Evolutionary conservation across 2,888 invertebrate genomes (phyloP), one percentile per base, ranked within the genome.

Genomic region (Polyploca ridens): DNA sequence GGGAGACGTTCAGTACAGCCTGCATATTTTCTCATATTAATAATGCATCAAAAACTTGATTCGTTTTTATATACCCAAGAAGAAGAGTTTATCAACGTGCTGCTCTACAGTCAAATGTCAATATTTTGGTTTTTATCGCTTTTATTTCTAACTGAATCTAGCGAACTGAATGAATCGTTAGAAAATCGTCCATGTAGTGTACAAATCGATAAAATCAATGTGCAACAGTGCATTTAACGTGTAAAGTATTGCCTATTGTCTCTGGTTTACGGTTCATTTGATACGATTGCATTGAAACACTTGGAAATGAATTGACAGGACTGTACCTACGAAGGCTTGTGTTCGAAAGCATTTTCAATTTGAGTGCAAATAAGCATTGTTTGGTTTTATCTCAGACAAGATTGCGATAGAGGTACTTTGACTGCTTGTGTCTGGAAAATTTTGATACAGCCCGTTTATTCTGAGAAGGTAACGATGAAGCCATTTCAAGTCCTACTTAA

Each of bases 191-290:
- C 54, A 54, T 54, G 54, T 46, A 46, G 49, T 54, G 54, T 54
- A 54, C 10, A 54, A 16, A 16, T 54, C 19, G 54, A 19, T 54
- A 54, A 75, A 84, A 77, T 72, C 72, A 66, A 74, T 82, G 83
- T 83, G 82, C 83, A 84, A 68, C 71, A 75, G 81, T 82, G 86
- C 86, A 84, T 85, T 79, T 80, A 81, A 84, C 79, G 77, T 78
- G 78, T 84, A 81, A 84, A 82, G 74, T 75, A 85, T 84, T 80
- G 79, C 72, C 85, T 72, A 86, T 88, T 89, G 88, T 88, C 80
- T 83, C 76, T 74, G 73, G 79, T 78, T 79, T 76, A 86, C 77
- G 86, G 82, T 77, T 78, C 82, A 89, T 86, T 87, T 75, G 71
- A 65, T 69, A 64, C 67, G 70, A 78, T 78, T 78, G 77, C 79